phyloP scores from a whole-genome alignment of 2,888 invertebrate genomes.

The Orthonevra nobilis region DNA sequence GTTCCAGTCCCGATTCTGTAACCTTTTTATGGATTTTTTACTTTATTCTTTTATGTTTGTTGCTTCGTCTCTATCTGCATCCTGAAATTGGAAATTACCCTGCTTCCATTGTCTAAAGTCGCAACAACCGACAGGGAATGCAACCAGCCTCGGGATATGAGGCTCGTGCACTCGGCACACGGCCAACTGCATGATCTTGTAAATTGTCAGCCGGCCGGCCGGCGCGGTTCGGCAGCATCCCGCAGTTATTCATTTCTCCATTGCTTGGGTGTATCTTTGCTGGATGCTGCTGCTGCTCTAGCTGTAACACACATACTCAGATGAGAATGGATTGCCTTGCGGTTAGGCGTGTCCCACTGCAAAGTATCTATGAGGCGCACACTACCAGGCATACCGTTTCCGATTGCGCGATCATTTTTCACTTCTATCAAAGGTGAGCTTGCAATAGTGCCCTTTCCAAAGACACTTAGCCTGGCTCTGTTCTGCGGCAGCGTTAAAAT shows the following conservation, averaged over 20 bases:
- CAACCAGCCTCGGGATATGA: conserved; percentile 57
- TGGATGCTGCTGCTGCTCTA: conserved; percentile 20
- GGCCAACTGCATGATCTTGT: conserved; percentile 70
- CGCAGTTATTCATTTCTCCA: conserved; percentile 63
- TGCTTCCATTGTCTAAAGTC: conserved; percentile 64
- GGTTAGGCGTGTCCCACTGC: conserved; percentile 76
- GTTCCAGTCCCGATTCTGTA: conserved; percentile 20
- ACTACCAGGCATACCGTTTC: conserved; percentile 29
- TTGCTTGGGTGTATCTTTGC: conserved; percentile 42
- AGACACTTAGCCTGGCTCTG: conserved; percentile 24
- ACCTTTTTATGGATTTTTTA: not conserved
- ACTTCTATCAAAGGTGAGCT: conserved; percentile 66
- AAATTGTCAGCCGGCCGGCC: conserved; percentile 62
- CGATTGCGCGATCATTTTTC: conserved; percentile 66
- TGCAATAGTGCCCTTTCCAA: conserved; percentile 44
- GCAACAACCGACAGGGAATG: conserved; percentile 33
- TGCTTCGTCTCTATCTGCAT: conserved; percentile 41
- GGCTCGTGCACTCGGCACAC: conserved; percentile 71
- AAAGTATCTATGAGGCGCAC: conserved; percentile 39
- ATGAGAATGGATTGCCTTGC: conserved; percentile 73
- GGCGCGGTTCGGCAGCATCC: conserved; percentile 48
- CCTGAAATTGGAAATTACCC: conserved; percentile 65
- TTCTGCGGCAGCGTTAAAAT: conserved; percentile 57
- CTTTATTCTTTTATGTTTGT: no score
- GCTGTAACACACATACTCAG: conserved; percentile 19